phyloP scores from a whole-genome alignment of 1,140 invertebrate genomes.

The Piezodorus guildinii region DNA sequence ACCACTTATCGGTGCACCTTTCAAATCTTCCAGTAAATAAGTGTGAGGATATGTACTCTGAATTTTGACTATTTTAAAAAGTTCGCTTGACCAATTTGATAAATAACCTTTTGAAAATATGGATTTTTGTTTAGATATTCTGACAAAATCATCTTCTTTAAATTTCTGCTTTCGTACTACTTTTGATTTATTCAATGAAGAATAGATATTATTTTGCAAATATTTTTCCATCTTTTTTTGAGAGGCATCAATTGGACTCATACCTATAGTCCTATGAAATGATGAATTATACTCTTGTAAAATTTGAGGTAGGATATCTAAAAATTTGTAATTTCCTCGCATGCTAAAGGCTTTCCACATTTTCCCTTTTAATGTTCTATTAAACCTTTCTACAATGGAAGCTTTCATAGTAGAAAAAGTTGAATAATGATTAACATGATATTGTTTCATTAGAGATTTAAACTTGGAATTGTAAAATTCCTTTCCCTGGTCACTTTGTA shows the following conservation, averaged over 20 bases:
- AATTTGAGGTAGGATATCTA: neutral
- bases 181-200: neutral
- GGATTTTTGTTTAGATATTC: slow-evolving; percentile 21
- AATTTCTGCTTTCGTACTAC: neutral
- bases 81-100: slow-evolving; percentile 19
- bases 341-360: slow-evolving; percentile 34
- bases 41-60: slow-evolving; percentile 3
- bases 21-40: slow-evolving; percentile 18
- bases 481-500: slow-evolving; percentile 38
- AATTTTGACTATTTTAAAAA: slow-evolving; percentile 22
- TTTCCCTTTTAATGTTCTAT: slow-evolving; percentile 37
- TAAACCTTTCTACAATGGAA: slow-evolving; percentile 37
- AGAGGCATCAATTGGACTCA: neutral
- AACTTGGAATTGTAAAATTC: slow-evolving; percentile 28
- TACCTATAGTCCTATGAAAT: neutral
- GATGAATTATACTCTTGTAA: neutral
- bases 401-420: slow-evolving; percentile 37
- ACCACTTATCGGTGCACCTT: slow-evolving; percentile 9
- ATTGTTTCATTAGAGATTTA: slow-evolving; percentile 31
- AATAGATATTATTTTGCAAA: no score
- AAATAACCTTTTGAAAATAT: slow-evolving; percentile 22
- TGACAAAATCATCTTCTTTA: slow-evolving; percentile 18
- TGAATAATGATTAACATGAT: slow-evolving; percentile 36
- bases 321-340: slow-evolving; percentile 27
- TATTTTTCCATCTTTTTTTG: neutral